phyloP scores from a whole-genome alignment of 2,888 invertebrate species.

The Tenodera sinensis region DNA sequence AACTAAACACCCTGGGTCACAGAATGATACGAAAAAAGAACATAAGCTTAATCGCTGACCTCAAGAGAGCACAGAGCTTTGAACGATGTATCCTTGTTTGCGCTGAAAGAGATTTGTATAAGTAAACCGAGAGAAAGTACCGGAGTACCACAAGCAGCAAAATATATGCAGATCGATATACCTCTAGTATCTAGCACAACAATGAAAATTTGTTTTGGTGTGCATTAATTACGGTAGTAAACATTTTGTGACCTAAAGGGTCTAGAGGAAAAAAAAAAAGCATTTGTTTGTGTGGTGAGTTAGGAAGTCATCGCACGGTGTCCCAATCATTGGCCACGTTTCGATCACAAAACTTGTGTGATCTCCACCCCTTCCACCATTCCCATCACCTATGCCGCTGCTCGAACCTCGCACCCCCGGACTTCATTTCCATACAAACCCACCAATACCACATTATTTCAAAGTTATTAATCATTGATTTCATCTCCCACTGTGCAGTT shows the following conservation, averaged over 20 bases:
- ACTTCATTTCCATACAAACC: background rate
- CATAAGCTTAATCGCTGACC: too few species aligned
- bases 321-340: background rate
- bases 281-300: background rate
- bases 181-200: background rate
- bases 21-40: too few species aligned
- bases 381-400: background rate
- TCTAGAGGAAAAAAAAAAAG: background rate
- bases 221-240: background rate
- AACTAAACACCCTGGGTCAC: too few species aligned
- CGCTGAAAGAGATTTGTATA: too few species aligned
- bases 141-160: too few species aligned
- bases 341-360: background rate
- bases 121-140: too few species aligned
- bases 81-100: too few species aligned
- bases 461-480: background rate
- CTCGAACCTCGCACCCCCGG: background rate
- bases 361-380: background rate
- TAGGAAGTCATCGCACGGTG: background rate
- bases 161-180: too few species aligned
- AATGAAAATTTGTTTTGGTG: background rate
- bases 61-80: too few species aligned
- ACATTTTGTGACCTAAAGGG: background rate
- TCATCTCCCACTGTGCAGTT: background rate
- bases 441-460: background rate